These are phyloP conservation scores for Sycophila sp. DNA, from an alignment of 1,140 invertebrate genomes.

Conservation along the genomic window DNA sequence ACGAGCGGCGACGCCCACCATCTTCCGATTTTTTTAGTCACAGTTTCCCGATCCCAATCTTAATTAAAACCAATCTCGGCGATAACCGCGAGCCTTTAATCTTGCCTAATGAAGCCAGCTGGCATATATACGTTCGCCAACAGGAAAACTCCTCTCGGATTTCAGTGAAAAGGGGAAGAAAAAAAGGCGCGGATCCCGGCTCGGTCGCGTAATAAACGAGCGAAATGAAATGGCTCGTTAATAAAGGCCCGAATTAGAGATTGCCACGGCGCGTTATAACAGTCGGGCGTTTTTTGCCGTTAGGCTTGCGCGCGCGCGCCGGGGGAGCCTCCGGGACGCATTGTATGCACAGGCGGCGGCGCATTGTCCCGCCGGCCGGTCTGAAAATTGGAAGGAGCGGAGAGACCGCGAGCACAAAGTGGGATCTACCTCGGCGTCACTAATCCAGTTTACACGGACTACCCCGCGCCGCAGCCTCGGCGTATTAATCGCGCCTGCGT, in stretches of 20 bases:
- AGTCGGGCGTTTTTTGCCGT: conserved; percentile 10
- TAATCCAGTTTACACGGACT: conserved; percentile 55
- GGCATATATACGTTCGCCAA: neutral
- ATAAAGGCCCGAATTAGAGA: conserved; percentile 28
- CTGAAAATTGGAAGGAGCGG: neutral
- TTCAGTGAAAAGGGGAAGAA: too few relatives aligned
- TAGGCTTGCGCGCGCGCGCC: neutral
- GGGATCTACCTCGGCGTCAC: conserved; percentile 54
- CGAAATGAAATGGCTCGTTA: conserved; percentile 19
- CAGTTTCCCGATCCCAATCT: conserved; percentile 1
- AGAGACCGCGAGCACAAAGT: conserved; percentile 44
- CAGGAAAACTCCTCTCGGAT: conserved; percentile 17
- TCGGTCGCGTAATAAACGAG: too few relatives aligned
- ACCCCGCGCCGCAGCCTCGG: conserved; percentile 34
- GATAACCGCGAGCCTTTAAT: conserved; percentile 7
- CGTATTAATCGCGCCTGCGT: neutral
- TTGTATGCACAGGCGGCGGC: neutral
- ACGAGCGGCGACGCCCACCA: too few relatives aligned
- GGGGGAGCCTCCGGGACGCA: neutral
- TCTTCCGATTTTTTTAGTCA: too few relatives aligned
- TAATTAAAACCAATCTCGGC: neutral
- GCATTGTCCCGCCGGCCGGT: neutral
- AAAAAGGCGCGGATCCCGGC: too few relatives aligned
- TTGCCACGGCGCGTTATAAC: conserved; percentile 5
- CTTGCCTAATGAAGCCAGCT: neutral